These are phyloP conservation scores for Cliona cf. orientalis DNA, from an alignment of 37 sponge, comb jelly and placozoan genomes.

Conservation along the genomic window DNA sequence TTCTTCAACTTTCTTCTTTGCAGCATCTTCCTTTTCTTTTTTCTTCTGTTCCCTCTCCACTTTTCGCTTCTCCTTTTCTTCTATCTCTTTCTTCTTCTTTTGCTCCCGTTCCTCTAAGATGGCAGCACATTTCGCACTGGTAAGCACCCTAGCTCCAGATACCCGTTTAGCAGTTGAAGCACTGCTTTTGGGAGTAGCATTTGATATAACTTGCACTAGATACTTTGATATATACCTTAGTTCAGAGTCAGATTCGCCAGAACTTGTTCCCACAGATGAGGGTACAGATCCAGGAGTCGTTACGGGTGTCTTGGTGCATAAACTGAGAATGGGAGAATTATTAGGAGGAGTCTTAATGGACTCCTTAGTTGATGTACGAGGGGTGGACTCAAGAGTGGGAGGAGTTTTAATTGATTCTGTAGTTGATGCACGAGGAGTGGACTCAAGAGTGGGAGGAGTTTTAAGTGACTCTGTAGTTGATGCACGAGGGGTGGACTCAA, in stretches of 20 bases:
- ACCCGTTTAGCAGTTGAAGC: neutral
- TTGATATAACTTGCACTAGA: neutral
- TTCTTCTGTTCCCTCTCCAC: neutral
- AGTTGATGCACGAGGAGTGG: no score
- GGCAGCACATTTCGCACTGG: neutral
- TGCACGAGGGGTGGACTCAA: no score
- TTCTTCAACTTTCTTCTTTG: neutral
- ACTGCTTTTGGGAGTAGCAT: neutral
- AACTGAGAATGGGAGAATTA: no score
- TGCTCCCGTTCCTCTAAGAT: neutral
- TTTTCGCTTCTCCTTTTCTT: neutral
- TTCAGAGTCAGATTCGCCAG: neutral
- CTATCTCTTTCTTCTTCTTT: neutral
- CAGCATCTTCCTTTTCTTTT: neutral
- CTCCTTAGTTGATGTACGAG: neutral
- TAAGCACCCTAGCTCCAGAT: slow-evolving; percentile 1
- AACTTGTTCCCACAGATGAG: no score
- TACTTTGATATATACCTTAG: neutral
- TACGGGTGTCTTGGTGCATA: no score
- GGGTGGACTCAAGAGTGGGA: no score
- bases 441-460: no score
- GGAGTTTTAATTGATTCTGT: no score
- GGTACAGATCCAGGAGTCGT: no score
- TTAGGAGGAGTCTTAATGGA: neutral
- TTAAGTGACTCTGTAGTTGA: no score